Base-by-base conservation (phyloP, 2,888 invertebrate genomes). In the Cheilosia pagana region DNA sequence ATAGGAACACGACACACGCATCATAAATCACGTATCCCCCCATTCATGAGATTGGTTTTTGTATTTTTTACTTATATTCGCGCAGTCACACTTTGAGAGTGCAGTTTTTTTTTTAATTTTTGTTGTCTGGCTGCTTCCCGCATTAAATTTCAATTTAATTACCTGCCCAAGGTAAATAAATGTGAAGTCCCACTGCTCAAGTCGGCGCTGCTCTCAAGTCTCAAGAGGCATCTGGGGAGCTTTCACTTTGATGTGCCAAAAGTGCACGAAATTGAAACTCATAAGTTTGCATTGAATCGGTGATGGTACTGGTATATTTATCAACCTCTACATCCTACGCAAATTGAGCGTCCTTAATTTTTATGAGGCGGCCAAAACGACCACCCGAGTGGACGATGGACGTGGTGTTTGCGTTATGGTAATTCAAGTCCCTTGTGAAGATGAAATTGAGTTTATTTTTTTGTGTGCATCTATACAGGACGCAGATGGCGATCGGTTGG, bases 21-120 rank as follows among this genome's bases (percentile, higher is more conserved):
- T 76, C 81, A 85, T 85, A 81, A 81, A 85, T 85, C 85, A 81
- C 81, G 81, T 81, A 81, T 53, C 48, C 59, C 60, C n/a, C n/a
- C 59, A 60, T 75, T 74, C 68, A 65, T 39, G 31, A 45, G 28
- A 50, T 63, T 62, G 43, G 31, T 76, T 65, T 43, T 31, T 41
- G 10, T 41, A 23, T 67, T 67, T 71, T 60, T 65, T n/a, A n/a
- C n/a, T n/a, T n/a, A n/a, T n/a, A n/a, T n/a, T 57, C 7, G 41
- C 60, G 14, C 8, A 43, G 43, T 57, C 52, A 25, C 12, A 12
- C 3, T 50, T 25, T 60, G 43, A 71, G 43, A 71, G 8, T 72
- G 67, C 41, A 52, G 8, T 60, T 55, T n/a, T n/a, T n/a, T n/a
- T n/a, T n/a, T 53, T n/a, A 16, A 25, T 25, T n/a, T 35, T 48